phyloP scores from a whole-genome alignment of 2,888 invertebrate species.

The Hanleya hanleyi region DNA sequence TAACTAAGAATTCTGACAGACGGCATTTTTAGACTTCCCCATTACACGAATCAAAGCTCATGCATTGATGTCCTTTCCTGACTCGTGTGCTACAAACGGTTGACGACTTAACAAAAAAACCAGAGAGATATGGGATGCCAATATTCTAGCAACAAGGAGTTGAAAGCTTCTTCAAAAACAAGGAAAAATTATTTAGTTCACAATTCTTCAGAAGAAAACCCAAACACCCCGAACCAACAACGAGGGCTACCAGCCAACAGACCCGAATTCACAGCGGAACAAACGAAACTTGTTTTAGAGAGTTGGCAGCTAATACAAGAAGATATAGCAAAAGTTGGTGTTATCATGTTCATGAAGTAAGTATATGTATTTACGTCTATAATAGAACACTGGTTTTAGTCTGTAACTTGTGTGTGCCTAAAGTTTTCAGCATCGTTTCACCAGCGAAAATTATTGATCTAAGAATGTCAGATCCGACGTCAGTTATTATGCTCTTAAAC shows the following conservation, averaged over 20 bases:
- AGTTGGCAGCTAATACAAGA: constrained; percentile 56
- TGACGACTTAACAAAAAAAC: neutral
- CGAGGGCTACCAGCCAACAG: neutral
- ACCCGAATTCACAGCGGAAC: constrained; percentile 44
- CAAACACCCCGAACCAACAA: neutral
- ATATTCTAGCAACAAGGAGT: neutral
- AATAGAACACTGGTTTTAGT: no score
- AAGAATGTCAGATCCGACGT: no score
- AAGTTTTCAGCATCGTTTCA: no score
- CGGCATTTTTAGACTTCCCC: no score
- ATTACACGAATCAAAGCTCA: no score
- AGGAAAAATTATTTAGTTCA: neutral
- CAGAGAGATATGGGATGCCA: neutral
- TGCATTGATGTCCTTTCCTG: no score
- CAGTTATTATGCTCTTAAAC: no score
- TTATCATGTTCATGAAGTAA: constrained; percentile 64
- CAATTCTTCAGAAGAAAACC: neutral
- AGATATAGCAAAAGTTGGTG: constrained; percentile 58
- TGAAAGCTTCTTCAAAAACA: neutral
- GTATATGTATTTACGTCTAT: no score
- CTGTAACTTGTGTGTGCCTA: no score
- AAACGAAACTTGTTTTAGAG: constrained; percentile 53
- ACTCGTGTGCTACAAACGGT: no score
- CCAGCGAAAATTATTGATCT: no score
- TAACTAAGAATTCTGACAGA: no score